Evolutionary conservation across 2,888 invertebrate species (phyloP), one percentile per base, ranked within the genome.

Genomic region (Conus canariensis): DNA sequence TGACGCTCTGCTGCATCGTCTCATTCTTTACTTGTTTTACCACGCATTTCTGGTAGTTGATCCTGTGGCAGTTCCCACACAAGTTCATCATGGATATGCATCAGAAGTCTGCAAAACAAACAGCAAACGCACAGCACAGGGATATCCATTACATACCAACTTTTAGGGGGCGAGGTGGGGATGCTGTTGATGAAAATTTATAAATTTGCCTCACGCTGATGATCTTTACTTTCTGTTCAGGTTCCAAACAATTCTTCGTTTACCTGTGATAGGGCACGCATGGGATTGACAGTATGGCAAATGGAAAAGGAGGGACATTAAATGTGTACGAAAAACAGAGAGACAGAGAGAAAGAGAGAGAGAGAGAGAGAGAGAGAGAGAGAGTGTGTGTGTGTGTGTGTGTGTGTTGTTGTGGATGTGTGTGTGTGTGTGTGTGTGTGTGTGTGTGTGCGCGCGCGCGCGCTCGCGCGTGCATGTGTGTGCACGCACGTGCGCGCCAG

Each of bases 61-160:
- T 92, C 91, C 89, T 95, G 94, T n/a, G 93, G 92, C 14, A 95
- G 95, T 88, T 96, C 96, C 88, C 95, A 92, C 16, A 96, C 90
- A 25, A 96, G 92, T 91, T 96, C 96, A 94, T 96, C 96, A 93
- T 96, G 96, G 22, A 96, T 96, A 91, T 96, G 96, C 30, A 95
- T 92, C 56, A 95, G 90, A 82, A 95, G 89, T 90, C 95, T 95
- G 90, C 19, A 92, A 80, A 83, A 56, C 22, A 88, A 7, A 58
- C 22, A 30, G 22, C 64, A 30, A 22, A 16, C 9, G 25, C 67
- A 30, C 85, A 5, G 77, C n/a, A 22, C 16, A 2, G 30, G 30
- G 4, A 45, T 4, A 45, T 45, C 45, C 4, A 45, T 45, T 45
- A 45, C 45, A 3, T 45, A 45, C 45, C 45, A 45, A 45, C 45